A percentile compares a stretch with the other conserved stretches of the same genome.
Evolutionary conservation across 2,113 vertebrate genomes (phyloP).

Genomic region (Aegithalos caudatus): DNA sequence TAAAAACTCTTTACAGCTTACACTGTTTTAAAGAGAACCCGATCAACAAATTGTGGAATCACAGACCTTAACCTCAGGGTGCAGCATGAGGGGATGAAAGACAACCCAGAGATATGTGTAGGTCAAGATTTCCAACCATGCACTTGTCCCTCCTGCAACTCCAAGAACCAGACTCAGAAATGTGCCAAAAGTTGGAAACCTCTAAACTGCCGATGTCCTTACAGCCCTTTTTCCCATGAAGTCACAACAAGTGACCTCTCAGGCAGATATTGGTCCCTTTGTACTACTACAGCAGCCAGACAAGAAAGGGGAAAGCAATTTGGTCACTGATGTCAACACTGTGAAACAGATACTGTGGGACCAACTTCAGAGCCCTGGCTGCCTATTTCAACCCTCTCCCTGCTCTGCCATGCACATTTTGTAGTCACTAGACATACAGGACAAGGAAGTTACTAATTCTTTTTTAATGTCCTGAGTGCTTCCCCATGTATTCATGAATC

Average conservation of each 20-base stretch:
- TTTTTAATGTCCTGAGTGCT: not conserved
- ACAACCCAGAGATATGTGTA: accelerated
- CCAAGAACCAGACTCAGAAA: not conserved
- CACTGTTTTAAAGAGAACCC: not conserved
- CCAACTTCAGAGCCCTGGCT: not conserved
- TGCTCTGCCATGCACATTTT: not conserved
- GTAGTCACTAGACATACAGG: not conserved
- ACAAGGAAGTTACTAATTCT: not conserved
- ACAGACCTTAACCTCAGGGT: not conserved
- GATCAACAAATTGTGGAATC: not conserved
- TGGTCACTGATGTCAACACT: not conserved
- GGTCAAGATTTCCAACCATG: not conserved
- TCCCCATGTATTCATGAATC: not conserved
- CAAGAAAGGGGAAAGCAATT: not conserved
- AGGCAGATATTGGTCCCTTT: not conserved
- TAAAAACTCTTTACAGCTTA: not conserved
- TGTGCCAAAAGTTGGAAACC: not conserved
- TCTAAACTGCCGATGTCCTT: not conserved
- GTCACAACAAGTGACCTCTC: not conserved
- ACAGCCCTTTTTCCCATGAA: not conserved
- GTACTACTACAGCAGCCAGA: not conserved
- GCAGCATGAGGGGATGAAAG: not conserved
- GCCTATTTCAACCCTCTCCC: not conserved
- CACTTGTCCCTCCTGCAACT: not conserved
- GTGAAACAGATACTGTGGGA: not conserved